Base-by-base conservation (phyloP, 92 coral and sea anemone genomes). In the Montipora capitata region DNA sequence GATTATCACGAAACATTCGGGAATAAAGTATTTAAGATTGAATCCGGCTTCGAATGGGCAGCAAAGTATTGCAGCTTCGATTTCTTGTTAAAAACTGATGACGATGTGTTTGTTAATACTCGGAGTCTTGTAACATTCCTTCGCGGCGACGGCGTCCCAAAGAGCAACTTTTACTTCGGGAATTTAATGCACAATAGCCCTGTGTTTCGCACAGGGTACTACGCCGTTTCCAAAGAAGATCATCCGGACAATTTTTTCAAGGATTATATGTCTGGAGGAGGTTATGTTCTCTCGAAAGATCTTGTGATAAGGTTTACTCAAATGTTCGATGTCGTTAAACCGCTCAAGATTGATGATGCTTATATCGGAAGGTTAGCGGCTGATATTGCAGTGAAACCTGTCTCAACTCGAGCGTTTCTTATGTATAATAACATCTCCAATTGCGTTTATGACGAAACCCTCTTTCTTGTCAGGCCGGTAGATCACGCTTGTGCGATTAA, bases 11-110 rank as follows among this genome's bases (percentile, higher is more conserved):
- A 88, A 57, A 81, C 61, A 0, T 80, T 64, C 52, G 69, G 65
- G 10, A 73, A 80, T 80, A 88, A 88, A 74, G 77, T 88, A 7
- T 58, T 81, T 41, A 88, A 88, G 76, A 66, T 88, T 17, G 57
- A 80, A 40, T 88, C 87, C 5, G 87, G 88, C 9, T 69, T 88
- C 44, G 81, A 74, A 76, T 88, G 92, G 92, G 92, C 92, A 11
- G 72, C 87, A 3, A 81, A 74, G 40, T 88, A 82, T 38, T 88
- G 92, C 72, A 74, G 63, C 13, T 88, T 88, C 35, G 45, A 62
- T n/a, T 88, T 81, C 52, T 15, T 88, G 51, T 18, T 88, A 40
- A 88, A 88, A 73, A 83, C 87, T 3, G 87, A 83, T 35, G 87
- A 72, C 10, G 87, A 83, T 59, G 92, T 67, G 15, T 88, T 73